A percentile compares a stretch with the other conserved stretches of the same genome.
Evolutionary conservation across 2,888 invertebrate species (phyloP).

Genomic region (Teinopalpus imperialis): DNA sequence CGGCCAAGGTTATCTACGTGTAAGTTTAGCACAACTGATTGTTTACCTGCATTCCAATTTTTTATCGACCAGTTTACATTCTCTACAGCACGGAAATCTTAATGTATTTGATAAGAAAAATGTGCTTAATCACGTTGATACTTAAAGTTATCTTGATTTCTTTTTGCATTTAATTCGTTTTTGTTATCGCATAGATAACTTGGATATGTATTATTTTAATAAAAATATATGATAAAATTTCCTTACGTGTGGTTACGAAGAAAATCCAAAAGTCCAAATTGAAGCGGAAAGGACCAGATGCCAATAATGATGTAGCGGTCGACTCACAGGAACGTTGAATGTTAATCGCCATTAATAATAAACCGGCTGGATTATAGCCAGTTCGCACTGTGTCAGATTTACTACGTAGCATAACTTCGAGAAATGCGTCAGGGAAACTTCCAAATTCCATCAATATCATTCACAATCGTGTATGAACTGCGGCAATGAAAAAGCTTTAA

Average conservation of each 20-base stretch:
- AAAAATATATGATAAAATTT: too few species aligned
- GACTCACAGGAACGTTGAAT: conserved; percentile 36
- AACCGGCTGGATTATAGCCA: conserved; percentile 51
- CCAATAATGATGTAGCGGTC: conserved; percentile 37
- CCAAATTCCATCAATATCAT: conserved; percentile 41
- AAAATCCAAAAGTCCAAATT: too few species aligned
- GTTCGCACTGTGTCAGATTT: conserved; percentile 43
- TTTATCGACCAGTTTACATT: conserved; percentile 42
- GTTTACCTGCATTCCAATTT: conserved; percentile 46
- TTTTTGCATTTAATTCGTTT: too few species aligned
- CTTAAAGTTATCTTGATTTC: conserved; percentile 35
- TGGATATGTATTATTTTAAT: too few species aligned
- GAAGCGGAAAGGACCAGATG: conserved; percentile 32
- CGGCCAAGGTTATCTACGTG: conserved; percentile 62
- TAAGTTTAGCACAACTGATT: conserved; percentile 38
- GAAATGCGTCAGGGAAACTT: conserved; percentile 39
- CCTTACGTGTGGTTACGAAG: too few species aligned
- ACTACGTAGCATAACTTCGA: conserved; percentile 43
- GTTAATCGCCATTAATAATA: conserved; percentile 54
- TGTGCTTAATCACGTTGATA: conserved; percentile 19
- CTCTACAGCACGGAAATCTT: conserved; percentile 21
- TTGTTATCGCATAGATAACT: too few species aligned
- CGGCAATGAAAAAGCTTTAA: not conserved
- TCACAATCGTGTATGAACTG: conserved; percentile 33
- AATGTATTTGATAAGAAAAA: conserved; percentile 23